Evolutionary conservation across 2,888 invertebrate species (phyloP), one percentile per base, ranked within the genome.

Genomic region (Drosophila nr. medialis): DNA sequence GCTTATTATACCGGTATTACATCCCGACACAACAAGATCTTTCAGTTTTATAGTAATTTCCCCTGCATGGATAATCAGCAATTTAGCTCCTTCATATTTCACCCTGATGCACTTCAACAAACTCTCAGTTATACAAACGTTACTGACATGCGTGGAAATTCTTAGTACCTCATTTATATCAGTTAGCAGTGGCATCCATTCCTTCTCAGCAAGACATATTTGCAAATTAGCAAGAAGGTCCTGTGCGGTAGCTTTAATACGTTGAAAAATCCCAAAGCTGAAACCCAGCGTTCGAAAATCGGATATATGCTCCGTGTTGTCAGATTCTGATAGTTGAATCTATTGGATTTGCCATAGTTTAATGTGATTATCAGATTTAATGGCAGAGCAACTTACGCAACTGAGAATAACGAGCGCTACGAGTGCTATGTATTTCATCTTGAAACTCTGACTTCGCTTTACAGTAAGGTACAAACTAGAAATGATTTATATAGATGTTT

Each of bases 301-400:
- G 15, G 15, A 4, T 4, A 1, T 2, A 15, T 4, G 1, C 2
- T 15, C 0, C 7, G 0, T 4, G 21, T 15, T 4, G 24, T 15
- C 2, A 7, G 1, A 3, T 49, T 49, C 27, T 18, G 49, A 10
- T 5, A 10, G 5, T 0, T 49, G 27, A 5, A 49, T 27, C 49
- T 49, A 49, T 27, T 15, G 27, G 18, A 49, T 49, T 49, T 49
- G 0, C 18, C 8, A 27, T 1, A 27, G 49, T 15, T 18, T 27
- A 49, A 49, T 49, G 5, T 10, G 10, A 49, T 24, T 49, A 27
- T 27, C 27, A 10, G 49, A 49, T 10, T 27, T 3, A 49, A 5
- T 5, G 27, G 18, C 10, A 27, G 27, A 49, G 0, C 18, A 18
- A 27, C 49, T 49, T 49, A 49, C 49, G 27, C 1, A 49, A 49